Percentiles rank a stretch among this genome's conserved stretches.
phyloP scores from a whole-genome alignment of 2,888 invertebrate genomes.

The Aleiodes leptofemur region DNA sequence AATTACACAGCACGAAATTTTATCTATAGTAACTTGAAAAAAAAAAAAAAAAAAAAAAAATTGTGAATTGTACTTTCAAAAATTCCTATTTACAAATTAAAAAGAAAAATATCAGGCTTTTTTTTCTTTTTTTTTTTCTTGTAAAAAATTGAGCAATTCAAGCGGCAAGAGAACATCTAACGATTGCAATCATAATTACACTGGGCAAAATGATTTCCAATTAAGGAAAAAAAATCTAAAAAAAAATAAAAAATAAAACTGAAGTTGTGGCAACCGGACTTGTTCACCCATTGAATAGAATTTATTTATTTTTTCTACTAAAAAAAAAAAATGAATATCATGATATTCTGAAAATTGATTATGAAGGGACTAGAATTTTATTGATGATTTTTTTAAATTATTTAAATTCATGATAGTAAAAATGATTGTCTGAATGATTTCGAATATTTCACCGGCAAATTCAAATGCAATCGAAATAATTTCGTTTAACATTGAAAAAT shows the following conservation, averaged over 20 bases:
- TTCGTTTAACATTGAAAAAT: too few relatives aligned
- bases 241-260: background rate
- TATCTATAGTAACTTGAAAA: constrained; percentile 1
- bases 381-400: background rate
- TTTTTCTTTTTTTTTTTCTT: background rate
- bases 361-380: constrained; percentile 27
- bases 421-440: too few relatives aligned
- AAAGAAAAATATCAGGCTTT: constrained; percentile 19
- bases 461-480: too few relatives aligned
- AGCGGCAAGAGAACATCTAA: constrained; percentile 22
- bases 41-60: constrained; percentile 2
- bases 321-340: background rate
- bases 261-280: background rate
- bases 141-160: constrained; percentile 40
- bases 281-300: constrained; percentile 10
- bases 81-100: constrained; percentile 31
- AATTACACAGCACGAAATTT: constrained; percentile 30
- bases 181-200: constrained; percentile 10
- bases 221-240: background rate
- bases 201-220: constrained; percentile 7
- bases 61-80: constrained; percentile 41
- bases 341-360: background rate
- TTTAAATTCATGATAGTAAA: background rate
- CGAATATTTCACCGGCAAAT: too few relatives aligned
- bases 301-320: background rate